These are phyloP conservation scores for Azorinus chamasolen DNA, from an alignment of 2,888 invertebrate genomes.

Conservation along the genomic window DNA sequence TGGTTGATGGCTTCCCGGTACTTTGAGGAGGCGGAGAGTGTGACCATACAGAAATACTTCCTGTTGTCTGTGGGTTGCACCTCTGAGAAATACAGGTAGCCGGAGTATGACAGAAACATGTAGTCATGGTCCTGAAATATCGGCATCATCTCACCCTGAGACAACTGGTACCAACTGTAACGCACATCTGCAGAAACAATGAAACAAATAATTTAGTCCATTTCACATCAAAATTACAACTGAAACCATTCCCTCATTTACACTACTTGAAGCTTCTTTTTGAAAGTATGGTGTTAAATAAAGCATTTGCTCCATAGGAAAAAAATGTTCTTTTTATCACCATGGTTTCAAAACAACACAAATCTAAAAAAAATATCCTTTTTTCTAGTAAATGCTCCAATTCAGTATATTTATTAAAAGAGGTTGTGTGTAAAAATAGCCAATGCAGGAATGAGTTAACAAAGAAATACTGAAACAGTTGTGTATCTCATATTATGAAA, in stretches of 20 bases:
- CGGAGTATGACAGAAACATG: conserved; percentile 97
- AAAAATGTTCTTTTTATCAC: too few relatives aligned
- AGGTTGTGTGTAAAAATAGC: too few relatives aligned
- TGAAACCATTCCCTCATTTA: background rate
- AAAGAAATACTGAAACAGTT: too few relatives aligned
- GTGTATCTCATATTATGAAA: too few relatives aligned
- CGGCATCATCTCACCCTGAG: conserved; percentile 92
- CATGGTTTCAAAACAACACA: too few relatives aligned
- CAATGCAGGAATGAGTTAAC: too few relatives aligned
- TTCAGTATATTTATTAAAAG: too few relatives aligned
- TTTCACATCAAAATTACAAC: background rate
- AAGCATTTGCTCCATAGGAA: too few relatives aligned
- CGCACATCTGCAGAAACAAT: conserved; percentile 64
- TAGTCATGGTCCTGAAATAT: conserved; percentile 94
- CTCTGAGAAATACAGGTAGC: conserved; percentile 88
- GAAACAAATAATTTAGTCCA: background rate
- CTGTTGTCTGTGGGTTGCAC: conserved; percentile 60
- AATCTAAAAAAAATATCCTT: too few relatives aligned
- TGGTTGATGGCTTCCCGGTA: conserved; percentile 67
- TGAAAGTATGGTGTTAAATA: too few relatives aligned
- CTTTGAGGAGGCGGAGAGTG: conserved; percentile 53
- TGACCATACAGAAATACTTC: conserved; percentile 60
- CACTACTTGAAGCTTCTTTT: too few relatives aligned
- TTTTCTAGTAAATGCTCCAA: too few relatives aligned
- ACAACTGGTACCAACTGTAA: conserved; percentile 96